A percentile compares a stretch with the other conserved stretches of the same genome.
Evolutionary conservation across 2,888 invertebrate species (phyloP).

Genomic region (Tinea semifulvella): DNA sequence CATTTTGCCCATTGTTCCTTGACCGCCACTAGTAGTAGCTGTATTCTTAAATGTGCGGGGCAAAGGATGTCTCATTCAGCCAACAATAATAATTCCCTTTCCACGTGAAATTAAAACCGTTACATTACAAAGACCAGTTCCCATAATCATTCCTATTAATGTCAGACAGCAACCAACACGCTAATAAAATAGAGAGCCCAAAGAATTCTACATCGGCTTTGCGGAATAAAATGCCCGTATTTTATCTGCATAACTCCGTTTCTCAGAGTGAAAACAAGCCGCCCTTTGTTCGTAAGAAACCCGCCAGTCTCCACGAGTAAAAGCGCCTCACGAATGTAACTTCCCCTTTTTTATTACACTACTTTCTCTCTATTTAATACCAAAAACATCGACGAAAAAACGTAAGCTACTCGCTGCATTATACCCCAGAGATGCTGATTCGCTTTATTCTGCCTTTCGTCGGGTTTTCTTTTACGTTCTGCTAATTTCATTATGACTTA

Average conservation of each 20-base stretch:
- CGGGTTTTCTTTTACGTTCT: slow-evolving; percentile 11
- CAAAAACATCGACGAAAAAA: slow-evolving; percentile 15
- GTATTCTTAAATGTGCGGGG: too few species aligned
- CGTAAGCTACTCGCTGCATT: slow-evolving; percentile 13
- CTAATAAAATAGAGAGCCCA: slow-evolving; percentile 28
- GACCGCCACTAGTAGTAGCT: too few species aligned
- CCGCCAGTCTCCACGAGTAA: slow-evolving; percentile 2
- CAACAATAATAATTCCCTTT: too few species aligned
- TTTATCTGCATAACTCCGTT: slow-evolving; percentile 23
- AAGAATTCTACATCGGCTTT: slow-evolving; percentile 30
- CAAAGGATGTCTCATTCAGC: too few species aligned
- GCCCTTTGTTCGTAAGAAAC: slow-evolving; percentile 15
- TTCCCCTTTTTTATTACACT: slow-evolving; percentile 17
- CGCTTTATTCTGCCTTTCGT: slow-evolving; percentile 12
- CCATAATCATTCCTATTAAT: slow-evolving; percentile 16
- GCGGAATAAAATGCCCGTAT: slow-evolving; percentile 30
- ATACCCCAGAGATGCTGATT: slow-evolving; percentile 14
- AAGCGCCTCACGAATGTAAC: slow-evolving; percentile 15
- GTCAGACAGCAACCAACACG: slow-evolving; percentile 13
- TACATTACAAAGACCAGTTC: too few species aligned
- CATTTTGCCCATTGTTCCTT: too few species aligned
- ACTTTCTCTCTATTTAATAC: slow-evolving; percentile 17
- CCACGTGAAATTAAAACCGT: too few species aligned
- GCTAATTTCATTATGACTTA: slow-evolving; percentile 16
- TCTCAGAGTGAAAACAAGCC: slow-evolving; percentile 14